Percentiles rank a stretch among this genome's conserved stretches.
Evolutionary conservation across 2,888 invertebrate genomes (phyloP).

Genomic region (Torymus tubicola): DNA sequence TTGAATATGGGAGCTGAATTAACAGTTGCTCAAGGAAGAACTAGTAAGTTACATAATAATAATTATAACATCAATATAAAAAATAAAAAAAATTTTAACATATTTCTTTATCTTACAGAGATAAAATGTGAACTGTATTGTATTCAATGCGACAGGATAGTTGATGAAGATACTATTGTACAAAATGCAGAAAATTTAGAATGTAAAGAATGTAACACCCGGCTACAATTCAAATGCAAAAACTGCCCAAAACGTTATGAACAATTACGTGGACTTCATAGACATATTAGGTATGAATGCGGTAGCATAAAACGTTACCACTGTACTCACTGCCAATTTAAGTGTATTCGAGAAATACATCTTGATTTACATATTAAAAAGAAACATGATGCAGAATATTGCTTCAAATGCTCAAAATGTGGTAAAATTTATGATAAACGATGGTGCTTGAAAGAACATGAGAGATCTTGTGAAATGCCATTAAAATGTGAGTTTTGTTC

Average conservation of each 20-base stretch:
- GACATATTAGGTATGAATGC: constrained; percentile 57
- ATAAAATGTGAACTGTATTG: constrained; percentile 57
- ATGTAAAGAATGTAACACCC: constrained; percentile 54
- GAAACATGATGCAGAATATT: constrained; percentile 56
- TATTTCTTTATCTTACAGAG: constrained; percentile 37
- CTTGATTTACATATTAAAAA: constrained; percentile 58
- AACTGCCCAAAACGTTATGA: constrained; percentile 57
- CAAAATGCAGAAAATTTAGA: constrained; percentile 56
- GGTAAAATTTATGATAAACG: constrained; percentile 56
- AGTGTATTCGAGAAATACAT: constrained; percentile 57
- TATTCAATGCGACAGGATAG: constrained; percentile 53
- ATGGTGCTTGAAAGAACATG: constrained; percentile 58
- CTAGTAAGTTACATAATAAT: constrained; percentile 42
- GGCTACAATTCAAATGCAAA: constrained; percentile 56
- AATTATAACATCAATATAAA: not conserved
- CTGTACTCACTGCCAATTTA: constrained; percentile 56
- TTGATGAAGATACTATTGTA: constrained; percentile 56
- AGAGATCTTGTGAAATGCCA: constrained; percentile 57
- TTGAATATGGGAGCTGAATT: constrained; percentile 52
- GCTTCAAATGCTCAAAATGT: constrained; percentile 58
- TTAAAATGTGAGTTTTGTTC: constrained; percentile 56
- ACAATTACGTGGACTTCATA: constrained; percentile 55
- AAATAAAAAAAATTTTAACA: not conserved
- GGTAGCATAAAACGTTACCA: constrained; percentile 57
- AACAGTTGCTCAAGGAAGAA: constrained; percentile 57